Conservation (phyloP, 2,888 invertebrate genomes). For the Lypha dubia region DNA sequence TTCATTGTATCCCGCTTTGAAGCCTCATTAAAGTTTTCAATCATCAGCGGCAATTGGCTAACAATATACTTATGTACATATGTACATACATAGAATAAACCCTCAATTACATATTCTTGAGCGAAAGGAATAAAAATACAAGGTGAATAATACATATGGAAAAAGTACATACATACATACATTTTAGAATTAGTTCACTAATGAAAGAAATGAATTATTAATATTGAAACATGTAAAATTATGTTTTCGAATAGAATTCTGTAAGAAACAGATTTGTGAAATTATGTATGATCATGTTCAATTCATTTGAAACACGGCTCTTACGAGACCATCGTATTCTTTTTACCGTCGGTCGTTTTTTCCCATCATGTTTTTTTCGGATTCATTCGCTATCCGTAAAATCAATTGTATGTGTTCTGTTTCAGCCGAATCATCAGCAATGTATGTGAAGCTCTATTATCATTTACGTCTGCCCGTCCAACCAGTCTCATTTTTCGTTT, state of each 20-base stretch:
- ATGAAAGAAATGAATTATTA: conserved; percentile 30
- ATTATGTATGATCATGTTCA: conserved; percentile 56
- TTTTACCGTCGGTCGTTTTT: conserved; percentile 71
- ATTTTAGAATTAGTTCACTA: conserved; percentile 1
- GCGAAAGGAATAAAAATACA: conserved; percentile 52
- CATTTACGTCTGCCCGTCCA: conserved; percentile 75
- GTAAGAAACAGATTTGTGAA: conserved; percentile 28
- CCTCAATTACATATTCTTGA: conserved; percentile 10
- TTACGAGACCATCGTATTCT: conserved; percentile 63
- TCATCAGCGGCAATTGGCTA: conserved; percentile 20
- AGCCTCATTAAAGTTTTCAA: conserved; percentile 21
- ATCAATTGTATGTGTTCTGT: conserved; percentile 77
- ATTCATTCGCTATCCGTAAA: conserved; percentile 75
- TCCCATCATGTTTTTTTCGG: conserved; percentile 71
- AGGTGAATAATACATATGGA: conserved; percentile 63
- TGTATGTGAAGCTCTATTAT: conserved; percentile 78
- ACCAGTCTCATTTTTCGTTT: conserved; percentile 61
- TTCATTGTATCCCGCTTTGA: conserved; percentile 58
- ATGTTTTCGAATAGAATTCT: conserved; percentile 40
- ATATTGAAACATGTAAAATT: conserved; percentile 7
- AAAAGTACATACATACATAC: conserved; percentile 11
- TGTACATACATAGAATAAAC: background rate
- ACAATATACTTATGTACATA: background rate
- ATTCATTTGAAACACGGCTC: conserved; percentile 64
- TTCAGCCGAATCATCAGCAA: conserved; percentile 75